Percentiles rank a stretch among this genome's conserved stretches.
phyloP scores from a whole-genome alignment of 2,888 invertebrate species.

The Microplitis manilae region DNA sequence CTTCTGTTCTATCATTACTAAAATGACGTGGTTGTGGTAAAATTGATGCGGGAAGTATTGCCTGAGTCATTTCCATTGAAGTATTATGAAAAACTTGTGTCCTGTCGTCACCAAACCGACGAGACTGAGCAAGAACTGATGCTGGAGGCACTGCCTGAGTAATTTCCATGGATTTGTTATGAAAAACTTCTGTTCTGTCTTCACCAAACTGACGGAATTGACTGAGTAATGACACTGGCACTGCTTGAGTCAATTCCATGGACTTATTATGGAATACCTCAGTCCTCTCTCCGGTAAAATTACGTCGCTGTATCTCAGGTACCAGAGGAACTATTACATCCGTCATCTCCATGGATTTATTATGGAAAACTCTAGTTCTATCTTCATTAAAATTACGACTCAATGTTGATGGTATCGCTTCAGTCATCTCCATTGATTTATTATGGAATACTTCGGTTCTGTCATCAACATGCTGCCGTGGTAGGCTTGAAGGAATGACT shows the following conservation, averaged over 20 bases:
- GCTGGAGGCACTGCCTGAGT: conserved; percentile 34
- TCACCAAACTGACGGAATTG: not conserved
- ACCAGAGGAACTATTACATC: conserved; percentile 21
- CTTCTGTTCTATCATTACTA: not conserved
- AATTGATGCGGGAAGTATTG: not conserved
- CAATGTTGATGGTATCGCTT: conserved; percentile 21
- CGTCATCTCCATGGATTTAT: conserved; percentile 47
- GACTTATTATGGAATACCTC: conserved; percentile 17
- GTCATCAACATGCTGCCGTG: not conserved
- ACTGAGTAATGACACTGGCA: not conserved
- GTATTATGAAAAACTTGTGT: conserved; percentile 31
- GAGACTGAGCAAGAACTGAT: not conserved
- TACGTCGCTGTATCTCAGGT: not conserved
- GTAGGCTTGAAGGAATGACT: not conserved
- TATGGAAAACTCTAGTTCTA: not conserved
- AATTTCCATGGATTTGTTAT: conserved; percentile 39
- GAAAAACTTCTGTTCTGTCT: conserved; percentile 32
- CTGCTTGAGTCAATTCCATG: conserved; percentile 46
- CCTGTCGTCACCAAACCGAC: not conserved
- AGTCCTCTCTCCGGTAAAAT: not conserved
- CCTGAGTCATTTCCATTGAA: conserved; percentile 47
- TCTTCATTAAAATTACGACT: not conserved
- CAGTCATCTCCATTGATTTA: conserved; percentile 48
- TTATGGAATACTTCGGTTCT: conserved; percentile 36
- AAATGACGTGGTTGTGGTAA: not conserved